Base-by-base conservation (phyloP, 1,140 invertebrate genomes). In the Delia radicum region DNA sequence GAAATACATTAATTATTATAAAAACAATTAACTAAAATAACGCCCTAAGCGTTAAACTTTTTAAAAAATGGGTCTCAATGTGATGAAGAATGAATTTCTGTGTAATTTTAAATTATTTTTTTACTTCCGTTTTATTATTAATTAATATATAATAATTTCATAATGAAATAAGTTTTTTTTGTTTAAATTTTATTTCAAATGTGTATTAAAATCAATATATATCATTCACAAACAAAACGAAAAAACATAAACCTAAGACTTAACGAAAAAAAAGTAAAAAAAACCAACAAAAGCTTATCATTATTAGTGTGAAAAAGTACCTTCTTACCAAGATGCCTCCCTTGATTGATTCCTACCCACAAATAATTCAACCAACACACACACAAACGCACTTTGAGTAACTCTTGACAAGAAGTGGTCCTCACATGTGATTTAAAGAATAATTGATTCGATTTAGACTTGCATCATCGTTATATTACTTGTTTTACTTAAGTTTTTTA, bases 11-110 rank as follows among this genome's bases (percentile, higher is more conserved):
- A 21, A 55, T 21, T 21, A 55, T 55, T 55, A 10, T 55, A 55
- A 55, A 55, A 55, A 55, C 48, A 21, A 55, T 42, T 42, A 42
- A 42, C 12, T 21, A 55, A 55, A 55, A 55, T 55, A 55, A 55
- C 24, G 48, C 48, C 48, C 48, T 55, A 55, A 21, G 48, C 48
- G 48, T 55, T 55, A 55, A 55, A 55, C 48, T 55, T 55, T 55
- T 55, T 48, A 48, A 37, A 69, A 75, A 75, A 75, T 71, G 65
- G 74, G 74, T 75, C 74, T 75, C 74, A 75, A 75, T 75, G 74
- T 75, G 65, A 75, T 75, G 65, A 75, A 75, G 46, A 73, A 75
- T 75, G 67, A 75, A 75, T 75, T 75, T 75, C 65, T 74, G 46
- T 48, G n/a, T 74, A 74, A 74, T 75, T 71, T 48, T 28, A 73